Evolutionary conservation across 2,888 invertebrate genomes (phyloP).

Genomic region (Sesia bembeciformis): DNA sequence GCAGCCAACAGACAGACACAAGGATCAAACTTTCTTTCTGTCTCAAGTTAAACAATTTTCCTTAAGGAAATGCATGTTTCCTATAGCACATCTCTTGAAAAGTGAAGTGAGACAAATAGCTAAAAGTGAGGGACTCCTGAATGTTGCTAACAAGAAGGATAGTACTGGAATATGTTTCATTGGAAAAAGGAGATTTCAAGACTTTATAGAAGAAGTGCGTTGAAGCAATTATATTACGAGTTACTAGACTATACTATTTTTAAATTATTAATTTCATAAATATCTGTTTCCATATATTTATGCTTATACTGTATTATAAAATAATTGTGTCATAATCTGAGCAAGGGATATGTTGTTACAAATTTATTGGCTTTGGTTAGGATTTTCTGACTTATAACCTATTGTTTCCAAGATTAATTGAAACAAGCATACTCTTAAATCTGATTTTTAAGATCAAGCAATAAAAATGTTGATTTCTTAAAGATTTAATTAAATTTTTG

Average conservation of each 20-base stretch:
- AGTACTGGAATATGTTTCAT: conserved; percentile 98
- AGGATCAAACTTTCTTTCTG: conserved; percentile 97
- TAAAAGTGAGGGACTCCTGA: conserved; percentile 76
- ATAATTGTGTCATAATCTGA: no score
- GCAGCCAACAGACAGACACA: conserved; percentile 81
- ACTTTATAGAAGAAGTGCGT: conserved; percentile 90
- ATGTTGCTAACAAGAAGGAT: conserved; percentile 83
- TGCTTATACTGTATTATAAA: no score
- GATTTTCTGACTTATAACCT: no score
- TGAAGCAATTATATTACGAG: not conserved
- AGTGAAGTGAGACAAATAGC: conserved; percentile 87
- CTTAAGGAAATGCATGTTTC: conserved; percentile 90
- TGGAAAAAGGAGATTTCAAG: conserved; percentile 88
- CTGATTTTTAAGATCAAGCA: no score
- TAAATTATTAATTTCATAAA: not conserved
- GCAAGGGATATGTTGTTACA: no score
- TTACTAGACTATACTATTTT: not conserved
- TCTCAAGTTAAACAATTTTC: conserved; percentile 87
- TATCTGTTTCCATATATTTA: no score
- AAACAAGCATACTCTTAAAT: no score
- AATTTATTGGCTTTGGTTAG: no score
- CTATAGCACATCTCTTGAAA: conserved; percentile 86
- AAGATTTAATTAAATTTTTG: not conserved
- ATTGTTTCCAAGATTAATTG: no score
- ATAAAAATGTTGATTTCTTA: not conserved